These are phyloP conservation scores for Drosophila falleni DNA, from an alignment of 2,888 invertebrate species.

Conservation along the genomic window DNA sequence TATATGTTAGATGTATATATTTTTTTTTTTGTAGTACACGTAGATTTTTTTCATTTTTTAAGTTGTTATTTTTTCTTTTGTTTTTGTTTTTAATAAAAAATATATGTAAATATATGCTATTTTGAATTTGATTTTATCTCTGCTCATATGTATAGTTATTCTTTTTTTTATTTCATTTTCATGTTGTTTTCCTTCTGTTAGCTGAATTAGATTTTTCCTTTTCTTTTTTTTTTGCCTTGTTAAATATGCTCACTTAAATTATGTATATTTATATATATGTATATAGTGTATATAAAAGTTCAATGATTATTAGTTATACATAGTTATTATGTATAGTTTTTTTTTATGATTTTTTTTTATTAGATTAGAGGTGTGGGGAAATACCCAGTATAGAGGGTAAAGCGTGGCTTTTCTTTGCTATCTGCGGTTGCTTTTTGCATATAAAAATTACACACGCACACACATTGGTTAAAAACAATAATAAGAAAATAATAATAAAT, in stretches of 20 bases:
- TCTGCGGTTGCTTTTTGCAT: slow-evolving; percentile 22
- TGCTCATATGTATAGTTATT: slow-evolving; percentile 79
- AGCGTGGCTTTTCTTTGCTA: slow-evolving; percentile 55
- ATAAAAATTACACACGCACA: slow-evolving; percentile 20
- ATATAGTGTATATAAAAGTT: slow-evolving; percentile 69
- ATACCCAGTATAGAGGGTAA: slow-evolving; percentile 57
- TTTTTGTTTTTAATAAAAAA: slow-evolving; percentile 71
- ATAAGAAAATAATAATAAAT: slow-evolving; percentile 61
- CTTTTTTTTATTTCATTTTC: slow-evolving; percentile 40
- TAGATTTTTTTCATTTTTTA: slow-evolving; percentile 51
- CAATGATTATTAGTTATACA: slow-evolving; percentile 70
- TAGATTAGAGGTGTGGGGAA: slow-evolving; percentile 23
- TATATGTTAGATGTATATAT: slow-evolving; percentile 68
- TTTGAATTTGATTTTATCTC: slow-evolving; percentile 80
- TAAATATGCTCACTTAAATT: slow-evolving; percentile 69
- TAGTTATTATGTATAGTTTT: slow-evolving; percentile 49
- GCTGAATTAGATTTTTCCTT: slow-evolving; percentile 63
- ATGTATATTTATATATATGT: slow-evolving; percentile 45
- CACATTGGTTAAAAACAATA: slow-evolving; percentile 22
- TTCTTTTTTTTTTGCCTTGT: slow-evolving; percentile 48
- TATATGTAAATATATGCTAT: slow-evolving; percentile 80
- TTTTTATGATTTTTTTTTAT: slow-evolving; percentile 11
- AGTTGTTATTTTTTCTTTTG: slow-evolving; percentile 35
- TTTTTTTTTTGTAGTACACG: slow-evolving; percentile 65
- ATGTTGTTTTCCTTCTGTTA: slow-evolving; percentile 28